Conservation (phyloP, 2,797 vertebrate species). For the Zenarchopterus dispar region DNA sequence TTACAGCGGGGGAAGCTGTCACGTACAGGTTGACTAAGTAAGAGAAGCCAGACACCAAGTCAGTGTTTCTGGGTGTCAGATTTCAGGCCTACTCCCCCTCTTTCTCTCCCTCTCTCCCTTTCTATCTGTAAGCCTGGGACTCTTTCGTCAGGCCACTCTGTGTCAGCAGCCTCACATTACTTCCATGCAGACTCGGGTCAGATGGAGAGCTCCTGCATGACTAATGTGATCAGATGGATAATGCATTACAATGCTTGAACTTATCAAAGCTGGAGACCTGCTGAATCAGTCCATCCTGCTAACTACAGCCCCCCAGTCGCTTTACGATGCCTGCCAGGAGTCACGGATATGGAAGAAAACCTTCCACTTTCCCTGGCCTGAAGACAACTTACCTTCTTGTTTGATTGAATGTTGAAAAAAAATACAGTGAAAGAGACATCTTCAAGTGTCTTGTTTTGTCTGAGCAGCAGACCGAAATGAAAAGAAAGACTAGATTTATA, state of each 20-base stretch:
- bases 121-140: slow-evolving; percentile 60
- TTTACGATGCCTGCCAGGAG: slow-evolving; percentile 10
- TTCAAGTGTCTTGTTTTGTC: too few relatives aligned
- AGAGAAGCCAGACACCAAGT: slow-evolving; percentile 81
- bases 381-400: too few relatives aligned
- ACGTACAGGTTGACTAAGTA: slow-evolving; percentile 79
- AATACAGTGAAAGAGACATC: too few relatives aligned
- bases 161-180: slow-evolving; percentile 77
- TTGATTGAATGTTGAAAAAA: too few relatives aligned
- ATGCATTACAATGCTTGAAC: slow-evolving; percentile 77
- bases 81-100: slow-evolving; percentile 69
- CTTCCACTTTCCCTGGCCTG: slow-evolving; percentile 1
- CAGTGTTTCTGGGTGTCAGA: slow-evolving; percentile 78
- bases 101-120: slow-evolving; percentile 38
- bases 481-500: too few relatives aligned
- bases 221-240: slow-evolving; percentile 79
- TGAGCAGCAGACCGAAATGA: too few relatives aligned
- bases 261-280: slow-evolving; percentile 75
- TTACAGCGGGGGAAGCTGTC: slow-evolving; percentile 67
- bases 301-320: slow-evolving; percentile 38
- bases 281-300: slow-evolving; percentile 69
- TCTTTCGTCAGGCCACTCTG: slow-evolving; percentile 65
- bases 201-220: slow-evolving; percentile 76
- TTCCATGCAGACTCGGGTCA: slow-evolving; percentile 71
- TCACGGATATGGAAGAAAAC: slow-evolving; percentile 5